These are phyloP conservation scores for Pollachius pollachius DNA, from an alignment of 2,113 vertebrate species.

Conservation along the genomic window DNA sequence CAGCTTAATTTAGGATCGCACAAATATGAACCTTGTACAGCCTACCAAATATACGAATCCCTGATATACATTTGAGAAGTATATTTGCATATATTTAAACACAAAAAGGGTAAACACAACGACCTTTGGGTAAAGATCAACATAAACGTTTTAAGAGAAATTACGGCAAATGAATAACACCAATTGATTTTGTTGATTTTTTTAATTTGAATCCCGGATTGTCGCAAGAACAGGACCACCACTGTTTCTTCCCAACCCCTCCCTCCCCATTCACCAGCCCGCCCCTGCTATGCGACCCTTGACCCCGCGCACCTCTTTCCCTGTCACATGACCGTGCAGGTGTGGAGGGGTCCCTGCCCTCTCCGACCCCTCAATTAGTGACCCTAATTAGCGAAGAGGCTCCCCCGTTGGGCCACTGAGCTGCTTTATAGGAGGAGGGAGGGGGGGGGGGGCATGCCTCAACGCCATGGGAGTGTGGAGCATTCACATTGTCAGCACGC, in stretches of 20 bases:
- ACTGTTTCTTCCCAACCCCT: background rate
- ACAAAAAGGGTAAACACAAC: too few species aligned
- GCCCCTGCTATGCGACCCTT: conserved; percentile 48
- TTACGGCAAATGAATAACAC: too few species aligned
- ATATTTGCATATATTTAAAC: too few species aligned
- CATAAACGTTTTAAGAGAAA: too few species aligned
- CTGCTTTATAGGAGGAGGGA: conserved; percentile 49
- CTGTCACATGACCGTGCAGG: conserved; percentile 79
- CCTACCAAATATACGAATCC: too few species aligned
- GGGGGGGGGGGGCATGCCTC: conserved; percentile 55
- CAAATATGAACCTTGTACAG: too few species aligned
- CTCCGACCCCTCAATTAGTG: conserved; percentile 74
- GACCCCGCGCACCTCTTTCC: conserved; percentile 72
- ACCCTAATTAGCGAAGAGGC: conserved; percentile 75
- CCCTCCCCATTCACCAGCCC: conserved; percentile 3
- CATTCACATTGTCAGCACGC: conserved; percentile 17
- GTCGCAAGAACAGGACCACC: too few species aligned
- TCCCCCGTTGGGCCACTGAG: conserved; percentile 74
- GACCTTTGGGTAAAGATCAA: too few species aligned
- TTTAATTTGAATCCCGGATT: too few species aligned
- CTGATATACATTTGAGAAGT: too few species aligned
- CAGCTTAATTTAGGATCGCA: too few species aligned
- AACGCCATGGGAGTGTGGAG: conserved; percentile 39
- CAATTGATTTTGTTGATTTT: too few species aligned
- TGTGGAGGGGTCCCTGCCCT: conserved; percentile 76